Evolutionary conservation across 2,888 invertebrate genomes (phyloP), one percentile per base, ranked within the genome.

Genomic region (Drosophila niveifrons): DNA sequence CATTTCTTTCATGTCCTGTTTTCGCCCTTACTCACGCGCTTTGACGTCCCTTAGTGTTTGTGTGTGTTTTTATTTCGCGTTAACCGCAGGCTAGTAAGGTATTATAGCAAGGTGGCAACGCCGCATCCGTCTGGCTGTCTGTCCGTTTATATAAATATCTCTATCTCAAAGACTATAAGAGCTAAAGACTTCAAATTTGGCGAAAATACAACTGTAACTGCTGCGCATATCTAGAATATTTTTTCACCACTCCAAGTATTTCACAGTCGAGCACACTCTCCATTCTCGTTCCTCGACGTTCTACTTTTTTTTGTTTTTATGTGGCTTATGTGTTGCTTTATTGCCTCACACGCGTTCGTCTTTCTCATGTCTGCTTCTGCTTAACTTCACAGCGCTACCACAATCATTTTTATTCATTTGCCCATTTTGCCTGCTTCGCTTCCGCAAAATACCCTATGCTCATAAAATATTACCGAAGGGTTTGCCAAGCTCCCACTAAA

Each of bases 341-440:
- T 78, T 72, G 64, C 68, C 72, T 52, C 59, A 56, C 64, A 55
- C 51, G 44, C 57, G 41, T 56, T 75, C 62, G 36, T 63, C 68
- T 43, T 50, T 31, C 41, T 36, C 55, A 8, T 52, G 50, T 36
- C 61, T 66, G 62, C 55, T 43, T 43, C 61, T 56, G 28, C 57
- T 53, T 73, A 17, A 41, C 57, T 61, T 43, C 47, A 43, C 56
- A 59, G 34, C 59, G 53, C n/a, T 66, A 31, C 75, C 79, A 55
- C 75, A 76, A 76, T 79, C 80, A 76, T 76, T 76, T 76, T 75
- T 79, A 79, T 79, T 79, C 77, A 75, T 77, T 77, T 77, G 50
- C 36, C 56, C 75, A 74, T 78, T 75, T 75, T 64, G 74, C 63
- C 57, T 44, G 64, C 65, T 51, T 55, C 65, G 28, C 51, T 52